Conservation (phyloP, 2,888 invertebrate species). For the Notodonta ziczac region DNA sequence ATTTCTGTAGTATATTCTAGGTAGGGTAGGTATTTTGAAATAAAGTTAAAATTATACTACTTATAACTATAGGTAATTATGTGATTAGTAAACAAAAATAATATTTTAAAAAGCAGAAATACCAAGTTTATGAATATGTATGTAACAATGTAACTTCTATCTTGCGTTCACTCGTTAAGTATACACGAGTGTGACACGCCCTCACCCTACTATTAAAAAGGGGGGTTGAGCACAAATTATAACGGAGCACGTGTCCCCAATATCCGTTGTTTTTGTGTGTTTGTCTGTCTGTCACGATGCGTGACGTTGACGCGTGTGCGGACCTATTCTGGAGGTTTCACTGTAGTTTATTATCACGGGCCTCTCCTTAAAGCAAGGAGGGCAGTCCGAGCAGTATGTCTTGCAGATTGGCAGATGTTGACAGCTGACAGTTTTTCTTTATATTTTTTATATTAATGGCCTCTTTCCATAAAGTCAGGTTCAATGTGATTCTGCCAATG, state of each 20-base stretch:
- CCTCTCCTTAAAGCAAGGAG: too few species aligned
- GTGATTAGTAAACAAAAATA: neutral
- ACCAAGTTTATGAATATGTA: too few species aligned
- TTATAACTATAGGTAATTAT: neutral
- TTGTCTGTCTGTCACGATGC: slow-evolving; percentile 50
- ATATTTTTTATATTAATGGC: too few species aligned
- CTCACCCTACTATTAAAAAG: slow-evolving; percentile 22
- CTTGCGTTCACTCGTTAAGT: neutral
- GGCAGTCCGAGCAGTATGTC: too few species aligned
- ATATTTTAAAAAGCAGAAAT: too few species aligned
- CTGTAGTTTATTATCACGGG: too few species aligned
- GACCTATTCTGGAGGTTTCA: slow-evolving; percentile 13
- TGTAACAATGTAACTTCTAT: neutral
- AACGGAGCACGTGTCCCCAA: slow-evolving; percentile 58
- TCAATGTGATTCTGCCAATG: too few species aligned
- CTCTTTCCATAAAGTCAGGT: too few species aligned
- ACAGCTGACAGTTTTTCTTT: too few species aligned
- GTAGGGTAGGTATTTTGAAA: too few species aligned
- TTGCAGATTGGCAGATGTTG: too few species aligned
- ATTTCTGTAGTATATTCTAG: too few species aligned
- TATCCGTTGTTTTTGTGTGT: slow-evolving; percentile 61
- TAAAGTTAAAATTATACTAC: neutral
- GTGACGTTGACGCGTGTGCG: slow-evolving; percentile 30
- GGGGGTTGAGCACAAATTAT: slow-evolving; percentile 50
- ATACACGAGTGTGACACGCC: slow-evolving; percentile 15